phyloP scores from a whole-genome alignment of 2,888 invertebrate species.

The Empis livida region DNA sequence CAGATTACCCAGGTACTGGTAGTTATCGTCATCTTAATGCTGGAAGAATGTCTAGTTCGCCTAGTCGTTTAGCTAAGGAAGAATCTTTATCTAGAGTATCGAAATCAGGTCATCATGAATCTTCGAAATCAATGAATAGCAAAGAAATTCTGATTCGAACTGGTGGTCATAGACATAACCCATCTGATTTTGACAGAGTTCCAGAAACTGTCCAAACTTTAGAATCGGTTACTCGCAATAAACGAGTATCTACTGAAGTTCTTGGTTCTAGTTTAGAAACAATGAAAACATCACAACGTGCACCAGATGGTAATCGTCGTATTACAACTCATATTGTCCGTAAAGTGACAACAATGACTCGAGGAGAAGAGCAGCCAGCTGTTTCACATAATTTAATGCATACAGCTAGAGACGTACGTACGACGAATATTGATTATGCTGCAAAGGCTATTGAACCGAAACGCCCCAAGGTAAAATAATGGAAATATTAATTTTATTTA shows the following conservation, averaged over 20 bases:
- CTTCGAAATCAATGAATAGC: conserved; percentile 21
- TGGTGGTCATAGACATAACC: neutral
- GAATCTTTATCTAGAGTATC: conserved; percentile 34
- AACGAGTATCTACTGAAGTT: conserved; percentile 71
- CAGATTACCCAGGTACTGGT: conserved; percentile 31
- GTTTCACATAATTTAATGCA: conserved; percentile 48
- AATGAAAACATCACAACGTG: conserved; percentile 67
- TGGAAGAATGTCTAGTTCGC: conserved; percentile 10
- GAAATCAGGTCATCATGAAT: conserved; percentile 12
- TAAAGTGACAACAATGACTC: conserved; percentile 76
- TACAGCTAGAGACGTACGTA: conserved; percentile 42
- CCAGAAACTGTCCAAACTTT: conserved; percentile 36
- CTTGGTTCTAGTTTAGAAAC: conserved; percentile 74
- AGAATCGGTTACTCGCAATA: conserved; percentile 69
- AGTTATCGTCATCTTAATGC: conserved; percentile 5
- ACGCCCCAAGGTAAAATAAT: conserved; percentile 56
- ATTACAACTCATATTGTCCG: conserved; percentile 77
- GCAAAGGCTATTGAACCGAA: conserved; percentile 50
- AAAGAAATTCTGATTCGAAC: conserved; percentile 8
- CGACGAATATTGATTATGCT: conserved; percentile 38
- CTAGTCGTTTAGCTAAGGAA: conserved; percentile 22
- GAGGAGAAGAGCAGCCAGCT: conserved; percentile 65
- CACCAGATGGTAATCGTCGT: conserved; percentile 63
- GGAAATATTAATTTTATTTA: too few species aligned
- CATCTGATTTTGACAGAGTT: neutral